Percentiles rank a stretch among this genome's conserved stretches.
Evolutionary conservation across 2,888 invertebrate species (phyloP).

Genomic region (Steinernema scapterisci): DNA sequence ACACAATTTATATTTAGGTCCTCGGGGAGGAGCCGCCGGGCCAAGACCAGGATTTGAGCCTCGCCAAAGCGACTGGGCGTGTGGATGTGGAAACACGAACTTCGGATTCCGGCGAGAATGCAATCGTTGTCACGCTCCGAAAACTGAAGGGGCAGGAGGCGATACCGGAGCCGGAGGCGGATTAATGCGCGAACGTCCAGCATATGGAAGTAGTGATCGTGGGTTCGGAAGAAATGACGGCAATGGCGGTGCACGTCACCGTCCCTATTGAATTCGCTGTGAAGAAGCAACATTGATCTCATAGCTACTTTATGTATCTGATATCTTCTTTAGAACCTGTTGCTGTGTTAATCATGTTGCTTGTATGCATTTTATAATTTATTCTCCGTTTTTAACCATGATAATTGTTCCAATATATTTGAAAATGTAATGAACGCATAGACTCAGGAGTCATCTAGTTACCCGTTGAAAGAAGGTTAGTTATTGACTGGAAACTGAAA

Average conservation of each 20-base stretch:
- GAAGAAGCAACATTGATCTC: neutral
- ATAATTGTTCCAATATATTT: no score
- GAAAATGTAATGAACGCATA: no score
- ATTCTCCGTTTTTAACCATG: no score
- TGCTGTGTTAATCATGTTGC: no score
- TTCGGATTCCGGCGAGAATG: constrained; percentile 62
- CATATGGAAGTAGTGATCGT: constrained; percentile 7
- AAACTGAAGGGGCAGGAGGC: neutral
- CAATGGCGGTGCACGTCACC: neutral
- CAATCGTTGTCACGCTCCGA: constrained; percentile 46
- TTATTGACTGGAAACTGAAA: no score
- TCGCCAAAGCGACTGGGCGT: constrained; percentile 61
- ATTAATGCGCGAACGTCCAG: neutral
- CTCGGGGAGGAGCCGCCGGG: constrained; percentile 37
- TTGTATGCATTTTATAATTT: no score
- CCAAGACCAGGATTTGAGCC: constrained; percentile 46
- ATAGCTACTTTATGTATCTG: neutral
- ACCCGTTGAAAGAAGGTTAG: neutral
- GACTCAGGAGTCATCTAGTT: no score
- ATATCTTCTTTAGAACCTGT: no score
- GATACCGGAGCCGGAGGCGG: neutral
- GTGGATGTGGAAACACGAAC: constrained; percentile 63
- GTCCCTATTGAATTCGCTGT: neutral
- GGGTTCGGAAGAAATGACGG: neutral
- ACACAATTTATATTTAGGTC: constrained; percentile 17